Conservation (phyloP, 2,113 vertebrate genomes). For the Ranitomeya variabilis region DNA sequence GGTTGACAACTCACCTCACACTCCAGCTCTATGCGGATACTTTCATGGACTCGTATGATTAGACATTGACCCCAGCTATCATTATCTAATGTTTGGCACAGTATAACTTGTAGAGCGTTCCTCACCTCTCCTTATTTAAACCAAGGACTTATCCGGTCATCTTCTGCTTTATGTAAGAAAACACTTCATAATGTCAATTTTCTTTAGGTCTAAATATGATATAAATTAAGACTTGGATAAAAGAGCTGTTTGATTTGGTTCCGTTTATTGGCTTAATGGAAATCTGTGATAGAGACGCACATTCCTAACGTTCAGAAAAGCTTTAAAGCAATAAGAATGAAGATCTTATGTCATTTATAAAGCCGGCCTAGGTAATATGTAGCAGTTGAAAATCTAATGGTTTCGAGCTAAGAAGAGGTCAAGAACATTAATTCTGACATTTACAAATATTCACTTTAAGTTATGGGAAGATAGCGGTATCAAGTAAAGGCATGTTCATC, state of each 20-base stretch:
- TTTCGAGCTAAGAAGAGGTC: slow-evolving; percentile 48
- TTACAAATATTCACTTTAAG: slow-evolving; percentile 44
- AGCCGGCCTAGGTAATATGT: slow-evolving; percentile 64
- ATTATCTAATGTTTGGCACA: slow-evolving; percentile 63
- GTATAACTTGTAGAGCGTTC: slow-evolving; percentile 62
- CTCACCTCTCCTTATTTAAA: slow-evolving; percentile 68
- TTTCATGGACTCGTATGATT: slow-evolving; percentile 63
- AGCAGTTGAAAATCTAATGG: slow-evolving; percentile 63
- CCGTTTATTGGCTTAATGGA: slow-evolving; percentile 69
- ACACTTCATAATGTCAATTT: slow-evolving; percentile 66
- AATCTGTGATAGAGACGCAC: slow-evolving; percentile 68
- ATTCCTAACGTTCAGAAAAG: slow-evolving; percentile 67
- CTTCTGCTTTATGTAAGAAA: slow-evolving; percentile 70
- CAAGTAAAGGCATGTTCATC: too few species aligned
- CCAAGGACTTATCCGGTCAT: slow-evolving; percentile 59
- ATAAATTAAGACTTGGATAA: slow-evolving; percentile 72
- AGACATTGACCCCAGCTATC: slow-evolving; percentile 56
- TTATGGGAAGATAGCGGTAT: background rate
- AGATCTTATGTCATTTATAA: slow-evolving; percentile 62
- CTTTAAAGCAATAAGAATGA: slow-evolving; percentile 63
- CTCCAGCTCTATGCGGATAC: slow-evolving; percentile 50
- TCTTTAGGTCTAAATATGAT: slow-evolving; percentile 68
- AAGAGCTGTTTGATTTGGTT: slow-evolving; percentile 67
- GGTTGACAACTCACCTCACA: slow-evolving; percentile 33
- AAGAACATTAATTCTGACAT: slow-evolving; percentile 60